Base-by-base conservation (phyloP, 2,888 invertebrate genomes). In the Eumerus sabulonum region DNA sequence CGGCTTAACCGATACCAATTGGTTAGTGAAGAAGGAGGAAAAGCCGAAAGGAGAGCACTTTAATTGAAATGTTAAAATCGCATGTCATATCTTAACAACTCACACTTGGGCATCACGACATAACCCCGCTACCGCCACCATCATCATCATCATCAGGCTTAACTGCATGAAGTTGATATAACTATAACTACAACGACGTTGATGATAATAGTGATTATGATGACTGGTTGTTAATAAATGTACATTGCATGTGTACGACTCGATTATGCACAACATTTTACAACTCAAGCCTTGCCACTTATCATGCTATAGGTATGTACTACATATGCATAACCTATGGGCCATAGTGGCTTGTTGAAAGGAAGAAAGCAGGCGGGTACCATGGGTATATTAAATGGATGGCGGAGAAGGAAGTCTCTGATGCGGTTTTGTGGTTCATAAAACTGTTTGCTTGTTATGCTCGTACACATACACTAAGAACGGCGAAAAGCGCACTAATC, bases 61-160 rank as follows among this genome's bases (percentile, higher is more conserved):
- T 74, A 79, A 79, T 79, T 79, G 79, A 79, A 79, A 79, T 79
- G 79, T 79, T 79, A 79, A 79, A 79, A 79, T 79, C 79, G 79
- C 79, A 79, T 79, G 79, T 79, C 74, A 74, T 79, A 79, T 79
- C 79, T 79, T 79, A 79, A 79, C 79, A 79, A 79, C 79, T 79
- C 68, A 79, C 74, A 79, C 79, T 79, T 68, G 57, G 67, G 67
- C 47, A 47, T 68, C 47, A 68, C 53, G 53, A 67, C 60, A 51
- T 56, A 51, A 47, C 47, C 18, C 42, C 35, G 17, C 27, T 17
- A 14, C 53, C 47, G 17, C 56, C 50, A 44, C 14, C 14, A 47
- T 18, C 16, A 48, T 27, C 5, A 47, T 12, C 3, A 11, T n/a
- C 40, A 40, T n/a, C 40, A 40, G 40, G 3, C 27, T 27, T 7